phyloP scores from a whole-genome alignment of 2,888 invertebrate species.

The Lithosia quadra region DNA sequence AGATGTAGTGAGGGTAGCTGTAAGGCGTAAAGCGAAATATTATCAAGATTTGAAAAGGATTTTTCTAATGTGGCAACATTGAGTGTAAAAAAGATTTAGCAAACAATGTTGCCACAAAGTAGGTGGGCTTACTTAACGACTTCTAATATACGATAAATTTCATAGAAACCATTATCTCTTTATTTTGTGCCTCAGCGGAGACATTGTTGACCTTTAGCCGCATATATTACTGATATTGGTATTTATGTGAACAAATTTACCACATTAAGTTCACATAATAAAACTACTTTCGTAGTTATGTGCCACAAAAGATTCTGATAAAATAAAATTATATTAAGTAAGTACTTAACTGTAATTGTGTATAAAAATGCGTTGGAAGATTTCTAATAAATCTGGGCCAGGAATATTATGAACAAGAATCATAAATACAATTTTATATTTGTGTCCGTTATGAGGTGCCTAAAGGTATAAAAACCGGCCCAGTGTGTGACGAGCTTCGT shows the following conservation, averaged over 20 bases:
- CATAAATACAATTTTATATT: background rate
- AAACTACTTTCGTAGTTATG: background rate
- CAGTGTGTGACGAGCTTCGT: too few species aligned
- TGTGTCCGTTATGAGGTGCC: background rate
- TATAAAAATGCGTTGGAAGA: background rate
- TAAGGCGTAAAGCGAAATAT: too few species aligned
- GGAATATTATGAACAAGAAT: background rate
- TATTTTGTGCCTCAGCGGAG: background rate
- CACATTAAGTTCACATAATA: background rate
- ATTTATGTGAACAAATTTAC: background rate
- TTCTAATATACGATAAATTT: background rate
- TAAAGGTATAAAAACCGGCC: background rate
- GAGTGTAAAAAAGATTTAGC: background rate
- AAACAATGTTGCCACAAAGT: background rate
- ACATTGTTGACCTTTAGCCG: background rate
- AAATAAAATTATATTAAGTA: background rate
- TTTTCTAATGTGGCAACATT: background rate
- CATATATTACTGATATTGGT: background rate
- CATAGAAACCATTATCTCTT: background rate
- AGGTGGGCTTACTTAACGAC: background rate
- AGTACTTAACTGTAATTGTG: too few species aligned
- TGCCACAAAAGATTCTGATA: background rate
- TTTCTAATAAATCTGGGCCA: background rate
- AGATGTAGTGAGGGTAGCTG: too few species aligned
- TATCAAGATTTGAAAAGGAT: too few species aligned